A percentile compares a stretch with the other conserved stretches of the same genome.
Evolutionary conservation across 2,888 invertebrate species (phyloP).

Genomic region (Sesamia inferens): DNA sequence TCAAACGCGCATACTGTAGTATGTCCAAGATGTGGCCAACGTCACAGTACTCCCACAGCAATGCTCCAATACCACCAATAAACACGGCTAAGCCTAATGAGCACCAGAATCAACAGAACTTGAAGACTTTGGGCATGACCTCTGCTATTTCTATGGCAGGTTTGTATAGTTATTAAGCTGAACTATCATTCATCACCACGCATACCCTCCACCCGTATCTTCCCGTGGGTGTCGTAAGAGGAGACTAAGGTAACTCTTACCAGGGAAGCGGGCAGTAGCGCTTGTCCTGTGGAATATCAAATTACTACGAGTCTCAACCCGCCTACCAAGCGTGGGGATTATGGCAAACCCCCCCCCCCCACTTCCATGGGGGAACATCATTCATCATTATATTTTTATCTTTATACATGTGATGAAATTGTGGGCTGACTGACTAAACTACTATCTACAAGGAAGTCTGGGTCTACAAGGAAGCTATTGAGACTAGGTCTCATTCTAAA

Average conservation of each 20-base stretch:
- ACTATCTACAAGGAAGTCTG: no score
- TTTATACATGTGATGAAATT: no score
- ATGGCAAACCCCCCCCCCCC: no score
- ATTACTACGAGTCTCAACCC: no score
- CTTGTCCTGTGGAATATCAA: no score
- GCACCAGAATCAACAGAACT: conserved; percentile 89
- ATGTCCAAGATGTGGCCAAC: conserved; percentile 89
- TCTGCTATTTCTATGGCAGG: conserved; percentile 97
- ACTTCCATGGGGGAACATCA: no score
- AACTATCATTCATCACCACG: not conserved
- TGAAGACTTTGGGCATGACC: conserved; percentile 96
- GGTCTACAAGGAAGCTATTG: not conserved
- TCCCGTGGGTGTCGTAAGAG: no score
- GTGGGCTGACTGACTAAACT: not conserved
- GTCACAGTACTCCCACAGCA: conserved; percentile 86
- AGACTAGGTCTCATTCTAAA: not conserved
- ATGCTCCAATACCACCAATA: conserved; percentile 70
- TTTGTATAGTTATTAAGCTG: conserved; percentile 75
- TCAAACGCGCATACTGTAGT: conserved; percentile 13
- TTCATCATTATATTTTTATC: not conserved
- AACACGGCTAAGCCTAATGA: conserved; percentile 78
- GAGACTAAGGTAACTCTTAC: no score
- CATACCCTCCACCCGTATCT: no score
- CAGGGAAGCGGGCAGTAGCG: no score
- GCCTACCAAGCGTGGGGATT: no score